These are phyloP conservation scores for Ophion costatus DNA, from an alignment of 2,888 invertebrate species.

Conservation along the genomic window DNA sequence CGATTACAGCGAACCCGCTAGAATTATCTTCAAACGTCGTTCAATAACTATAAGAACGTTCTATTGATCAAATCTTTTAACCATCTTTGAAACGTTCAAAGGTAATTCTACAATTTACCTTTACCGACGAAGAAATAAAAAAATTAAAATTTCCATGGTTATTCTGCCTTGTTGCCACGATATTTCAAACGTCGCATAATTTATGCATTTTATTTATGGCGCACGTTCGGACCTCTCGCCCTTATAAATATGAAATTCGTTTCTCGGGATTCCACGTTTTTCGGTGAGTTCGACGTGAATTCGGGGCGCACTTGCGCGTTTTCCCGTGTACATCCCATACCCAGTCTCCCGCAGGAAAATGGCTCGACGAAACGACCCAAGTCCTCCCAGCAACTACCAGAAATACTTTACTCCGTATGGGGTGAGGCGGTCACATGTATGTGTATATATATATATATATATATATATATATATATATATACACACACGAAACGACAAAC, in stretches of 20 bases:
- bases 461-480: no score
- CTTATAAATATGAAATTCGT: slow-evolving; percentile 22
- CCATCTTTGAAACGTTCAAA: no score
- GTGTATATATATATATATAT: no score
- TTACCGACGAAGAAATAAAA: no score
- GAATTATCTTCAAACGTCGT: no score
- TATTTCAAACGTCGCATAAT: no score
- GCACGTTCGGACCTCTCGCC: slow-evolving; percentile 4
- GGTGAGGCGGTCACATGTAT: slow-evolving; percentile 1
- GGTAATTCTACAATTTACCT: no score
- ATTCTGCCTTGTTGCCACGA: no score
- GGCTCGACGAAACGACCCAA: slow-evolving; percentile 57
- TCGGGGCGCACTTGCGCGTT: slow-evolving; percentile 39
- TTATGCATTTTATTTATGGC: not conserved
- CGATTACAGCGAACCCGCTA: no score
- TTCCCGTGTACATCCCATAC: not conserved
- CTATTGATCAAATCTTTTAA: no score
- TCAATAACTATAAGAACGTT: no score
- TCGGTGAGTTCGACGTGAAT: not conserved
- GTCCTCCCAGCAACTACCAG: slow-evolving; percentile 36
- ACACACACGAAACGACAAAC: not conserved
- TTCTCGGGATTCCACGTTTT: not conserved
- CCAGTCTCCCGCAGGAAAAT: slow-evolving; percentile 34
- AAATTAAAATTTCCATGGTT: no score
- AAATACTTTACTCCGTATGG: slow-evolving; percentile 38